These are phyloP conservation scores for Poecilia velifera DNA, from an alignment of 2,797 vertebrate genomes.

Conservation along the genomic window DNA sequence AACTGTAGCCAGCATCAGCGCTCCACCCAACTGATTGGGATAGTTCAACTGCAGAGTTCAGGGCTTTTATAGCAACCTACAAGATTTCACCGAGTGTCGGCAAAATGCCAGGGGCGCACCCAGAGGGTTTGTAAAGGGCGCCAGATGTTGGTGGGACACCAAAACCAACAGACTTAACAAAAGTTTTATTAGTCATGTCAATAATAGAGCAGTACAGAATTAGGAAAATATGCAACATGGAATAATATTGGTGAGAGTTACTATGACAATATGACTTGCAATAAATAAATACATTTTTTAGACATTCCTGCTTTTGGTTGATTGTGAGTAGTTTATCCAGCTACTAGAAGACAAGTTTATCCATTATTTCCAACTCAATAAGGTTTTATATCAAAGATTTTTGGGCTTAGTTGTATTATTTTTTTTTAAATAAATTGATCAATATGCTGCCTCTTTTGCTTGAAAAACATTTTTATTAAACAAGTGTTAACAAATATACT, in stretches of 20 bases:
- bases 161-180: not conserved
- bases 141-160: not conserved
- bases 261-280: not conserved
- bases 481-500: too few species aligned
- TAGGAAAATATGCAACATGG: not conserved
- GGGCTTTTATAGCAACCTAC: not conserved
- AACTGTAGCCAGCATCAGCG: not conserved
- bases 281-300: not conserved
- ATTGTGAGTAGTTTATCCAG: too few species aligned
- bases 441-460: too few species aligned
- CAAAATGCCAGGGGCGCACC: not conserved
- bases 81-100: not conserved
- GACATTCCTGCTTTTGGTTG: not conserved
- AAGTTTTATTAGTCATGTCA: not conserved
- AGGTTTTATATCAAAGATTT: too few species aligned
- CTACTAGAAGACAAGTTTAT: too few species aligned
- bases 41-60: not conserved
- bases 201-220: not conserved
- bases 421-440: too few species aligned
- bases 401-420: too few species aligned
- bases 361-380: too few species aligned
- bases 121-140: not conserved
- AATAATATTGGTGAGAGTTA: not conserved
- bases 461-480: too few species aligned
- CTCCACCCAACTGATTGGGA: not conserved